These are phyloP conservation scores for Metopolophium dirhodum DNA, from an alignment of 1,140 invertebrate species.

Conservation along the genomic window DNA sequence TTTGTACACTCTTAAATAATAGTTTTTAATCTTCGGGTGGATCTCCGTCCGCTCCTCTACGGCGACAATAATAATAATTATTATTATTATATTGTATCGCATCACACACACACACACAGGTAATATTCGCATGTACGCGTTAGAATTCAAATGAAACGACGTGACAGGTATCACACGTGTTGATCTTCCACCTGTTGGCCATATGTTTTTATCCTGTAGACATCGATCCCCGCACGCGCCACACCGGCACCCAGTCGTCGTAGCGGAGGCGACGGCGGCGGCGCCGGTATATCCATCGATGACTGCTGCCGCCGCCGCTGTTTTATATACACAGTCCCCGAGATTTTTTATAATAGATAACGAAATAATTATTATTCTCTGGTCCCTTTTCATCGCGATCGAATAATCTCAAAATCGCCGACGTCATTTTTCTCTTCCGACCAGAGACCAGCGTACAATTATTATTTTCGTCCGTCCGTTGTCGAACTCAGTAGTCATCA, in stretches of 20 bases:
- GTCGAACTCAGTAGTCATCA: not conserved
- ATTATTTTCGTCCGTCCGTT: not conserved
- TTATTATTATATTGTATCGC: not conserved
- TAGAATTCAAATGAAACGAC: slow-evolving; percentile 39
- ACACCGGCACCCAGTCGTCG: not conserved
- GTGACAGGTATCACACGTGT: slow-evolving; percentile 48
- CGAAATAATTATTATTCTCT: not conserved
- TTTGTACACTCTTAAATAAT: too few species aligned
- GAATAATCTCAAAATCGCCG: not conserved
- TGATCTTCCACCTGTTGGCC: slow-evolving; percentile 52
- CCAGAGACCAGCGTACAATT: not conserved
- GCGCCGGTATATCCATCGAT: not conserved
- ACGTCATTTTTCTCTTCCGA: not conserved
- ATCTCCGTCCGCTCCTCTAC: not conserved
- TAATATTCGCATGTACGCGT: not conserved
- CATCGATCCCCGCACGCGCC: slow-evolving; percentile 39
- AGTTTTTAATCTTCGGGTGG: not conserved
- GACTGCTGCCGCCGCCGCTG: not conserved
- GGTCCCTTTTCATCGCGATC: not conserved
- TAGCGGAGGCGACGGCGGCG: not conserved
- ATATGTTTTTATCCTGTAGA: slow-evolving; percentile 45
- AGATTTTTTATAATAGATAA: not conserved
- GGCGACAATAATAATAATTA: not conserved
- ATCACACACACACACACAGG: not conserved
- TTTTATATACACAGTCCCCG: not conserved